phyloP scores from a whole-genome alignment of 1,140 invertebrate genomes.

The Yoshiicerus persimilis region DNA sequence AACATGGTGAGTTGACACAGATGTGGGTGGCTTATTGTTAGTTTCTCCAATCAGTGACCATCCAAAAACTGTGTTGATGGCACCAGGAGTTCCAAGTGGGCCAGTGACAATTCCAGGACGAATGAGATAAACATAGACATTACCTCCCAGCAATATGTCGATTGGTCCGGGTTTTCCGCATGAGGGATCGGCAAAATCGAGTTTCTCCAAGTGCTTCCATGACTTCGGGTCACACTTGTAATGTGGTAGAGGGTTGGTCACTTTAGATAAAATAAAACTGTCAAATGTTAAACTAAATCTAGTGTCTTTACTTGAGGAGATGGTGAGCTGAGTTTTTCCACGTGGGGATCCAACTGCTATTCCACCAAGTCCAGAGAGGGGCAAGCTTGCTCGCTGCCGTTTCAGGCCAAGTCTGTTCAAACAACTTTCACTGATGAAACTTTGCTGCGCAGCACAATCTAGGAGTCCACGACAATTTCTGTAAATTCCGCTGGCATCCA shows the following conservation, averaged over 20 bases:
- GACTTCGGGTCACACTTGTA: neutral
- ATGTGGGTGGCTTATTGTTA: neutral
- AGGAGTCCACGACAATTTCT: neutral
- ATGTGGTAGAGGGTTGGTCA: neutral
- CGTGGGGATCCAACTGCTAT: neutral
- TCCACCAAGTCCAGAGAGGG: neutral
- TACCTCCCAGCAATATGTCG: neutral
- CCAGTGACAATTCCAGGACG: neutral
- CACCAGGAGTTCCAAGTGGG: neutral
- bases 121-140: neutral
- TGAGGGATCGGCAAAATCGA: neutral
- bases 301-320: too few relatives aligned
- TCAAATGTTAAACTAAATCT: neutral
- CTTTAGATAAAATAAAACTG: too few relatives aligned
- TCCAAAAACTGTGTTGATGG: neutral
- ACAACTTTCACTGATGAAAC: neutral
- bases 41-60: neutral
- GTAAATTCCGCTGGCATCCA: too few relatives aligned
- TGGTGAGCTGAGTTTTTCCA: too few relatives aligned
- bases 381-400: neutral
- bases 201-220: neutral
- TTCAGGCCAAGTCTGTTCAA: neutral
- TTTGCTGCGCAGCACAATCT: neutral
- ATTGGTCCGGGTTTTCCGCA: neutral
- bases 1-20: neutral